phyloP scores from a whole-genome alignment of 1,140 invertebrate genomes.

The Brachionus manjavacas region DNA sequence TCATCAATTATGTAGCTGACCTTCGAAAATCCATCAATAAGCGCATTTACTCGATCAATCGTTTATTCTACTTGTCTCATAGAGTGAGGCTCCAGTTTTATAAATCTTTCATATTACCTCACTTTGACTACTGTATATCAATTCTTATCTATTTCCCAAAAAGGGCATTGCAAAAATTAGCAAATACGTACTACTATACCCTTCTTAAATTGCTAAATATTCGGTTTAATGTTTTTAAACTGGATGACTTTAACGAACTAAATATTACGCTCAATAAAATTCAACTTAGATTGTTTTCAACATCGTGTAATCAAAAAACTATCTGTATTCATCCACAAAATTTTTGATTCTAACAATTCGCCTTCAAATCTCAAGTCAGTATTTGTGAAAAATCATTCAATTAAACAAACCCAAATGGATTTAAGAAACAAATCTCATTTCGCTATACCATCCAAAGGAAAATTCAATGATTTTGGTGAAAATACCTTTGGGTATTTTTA shows the following conservation, averaged over 20 bases:
- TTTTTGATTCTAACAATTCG: not conserved
- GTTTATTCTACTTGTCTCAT: too few species aligned
- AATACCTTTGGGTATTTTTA: not conserved
- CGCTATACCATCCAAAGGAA: not conserved
- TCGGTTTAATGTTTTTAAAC: not conserved
- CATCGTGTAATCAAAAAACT: not conserved
- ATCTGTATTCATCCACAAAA: not conserved
- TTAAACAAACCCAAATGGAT: not conserved
- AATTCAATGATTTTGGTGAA: not conserved
- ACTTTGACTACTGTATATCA: not conserved
- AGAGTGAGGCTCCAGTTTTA: too few species aligned
- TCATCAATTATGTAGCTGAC: too few species aligned
- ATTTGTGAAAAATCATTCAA: not conserved
- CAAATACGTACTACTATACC: not conserved
- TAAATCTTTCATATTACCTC: not conserved
- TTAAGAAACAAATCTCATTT: not conserved
- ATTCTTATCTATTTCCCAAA: constrained; percentile 7
- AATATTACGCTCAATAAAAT: not conserved
- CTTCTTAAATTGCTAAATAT: not conserved
- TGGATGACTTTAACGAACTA: not conserved
- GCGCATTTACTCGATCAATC: too few species aligned
- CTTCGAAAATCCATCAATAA: too few species aligned
- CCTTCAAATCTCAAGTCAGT: not conserved
- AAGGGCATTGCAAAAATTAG: not conserved
- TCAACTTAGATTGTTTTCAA: not conserved